Percentiles rank a stretch among this genome's conserved stretches.
Conservation (phyloP, 2,113 vertebrate species). For the Hyla sarda region DNA sequence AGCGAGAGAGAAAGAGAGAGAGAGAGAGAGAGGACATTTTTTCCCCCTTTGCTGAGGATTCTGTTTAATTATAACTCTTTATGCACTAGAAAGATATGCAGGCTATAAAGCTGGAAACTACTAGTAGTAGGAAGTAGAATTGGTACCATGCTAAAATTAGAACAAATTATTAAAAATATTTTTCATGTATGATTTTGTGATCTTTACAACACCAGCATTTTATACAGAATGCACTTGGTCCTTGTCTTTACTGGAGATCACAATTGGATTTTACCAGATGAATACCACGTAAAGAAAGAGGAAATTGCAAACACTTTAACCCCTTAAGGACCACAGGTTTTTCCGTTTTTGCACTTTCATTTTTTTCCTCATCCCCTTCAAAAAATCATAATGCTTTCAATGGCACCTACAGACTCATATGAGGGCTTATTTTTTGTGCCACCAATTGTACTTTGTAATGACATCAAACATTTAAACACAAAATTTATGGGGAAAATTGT, state of each 20-base stretch:
- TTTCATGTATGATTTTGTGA: not conserved
- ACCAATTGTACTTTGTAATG: too few relatives aligned
- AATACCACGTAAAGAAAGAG: not conserved
- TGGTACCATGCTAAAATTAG: not conserved
- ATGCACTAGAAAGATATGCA: not conserved
- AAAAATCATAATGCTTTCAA: too few relatives aligned
- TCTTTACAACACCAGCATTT: not conserved
- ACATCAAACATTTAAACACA: too few relatives aligned
- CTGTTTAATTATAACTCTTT: conserved; percentile 33
- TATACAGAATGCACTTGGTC: not conserved
- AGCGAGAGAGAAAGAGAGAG: conserved; percentile 22
- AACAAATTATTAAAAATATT: not conserved
- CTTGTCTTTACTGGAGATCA: not conserved
- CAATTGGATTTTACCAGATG: not conserved
- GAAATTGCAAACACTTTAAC: too few relatives aligned
- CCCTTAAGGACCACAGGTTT: too few relatives aligned
- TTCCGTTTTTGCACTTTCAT: too few relatives aligned
- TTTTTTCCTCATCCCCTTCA: too few relatives aligned
- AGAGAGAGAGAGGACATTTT: conserved; percentile 36
- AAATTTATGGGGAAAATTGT: too few relatives aligned
- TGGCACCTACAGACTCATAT: too few relatives aligned
- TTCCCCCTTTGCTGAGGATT: conserved; percentile 36
- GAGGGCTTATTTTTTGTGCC: too few relatives aligned
- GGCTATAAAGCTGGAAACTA: not conserved
- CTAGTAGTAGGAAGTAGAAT: not conserved